phyloP scores from a whole-genome alignment of 2,888 invertebrate genomes.

The Serrognathus titanus region DNA sequence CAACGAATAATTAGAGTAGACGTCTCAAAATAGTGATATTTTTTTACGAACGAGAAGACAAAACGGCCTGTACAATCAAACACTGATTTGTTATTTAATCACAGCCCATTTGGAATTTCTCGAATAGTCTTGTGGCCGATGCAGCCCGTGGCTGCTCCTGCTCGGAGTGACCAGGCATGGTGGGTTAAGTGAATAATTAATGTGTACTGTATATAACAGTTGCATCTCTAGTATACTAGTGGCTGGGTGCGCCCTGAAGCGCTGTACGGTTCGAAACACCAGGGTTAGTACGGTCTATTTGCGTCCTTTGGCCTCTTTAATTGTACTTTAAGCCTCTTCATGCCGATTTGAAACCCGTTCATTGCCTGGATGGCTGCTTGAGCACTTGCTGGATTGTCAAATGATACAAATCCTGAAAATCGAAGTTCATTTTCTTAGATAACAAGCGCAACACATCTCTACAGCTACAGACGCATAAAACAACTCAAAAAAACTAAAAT shows the following conservation, averaged over 20 bases:
- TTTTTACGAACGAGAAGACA: slow-evolving; percentile 54
- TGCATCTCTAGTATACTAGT: slow-evolving; percentile 33
- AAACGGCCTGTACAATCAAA: slow-evolving; percentile 69
- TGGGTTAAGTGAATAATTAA: not conserved
- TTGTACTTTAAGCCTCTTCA: slow-evolving; percentile 99
- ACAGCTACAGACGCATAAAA: too few relatives aligned
- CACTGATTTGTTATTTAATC: slow-evolving; percentile 65
- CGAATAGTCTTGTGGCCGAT: slow-evolving; percentile 44
- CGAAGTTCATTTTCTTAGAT: not conserved
- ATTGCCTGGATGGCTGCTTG: slow-evolving; percentile 99
- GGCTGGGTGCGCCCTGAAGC: slow-evolving; percentile 22
- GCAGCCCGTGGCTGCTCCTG: slow-evolving; percentile 16
- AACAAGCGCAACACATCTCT: not conserved
- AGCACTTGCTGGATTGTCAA: slow-evolving; percentile 97
- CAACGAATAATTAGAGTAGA: slow-evolving; percentile 41
- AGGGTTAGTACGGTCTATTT: slow-evolving; percentile 94
- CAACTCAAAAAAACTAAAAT: too few relatives aligned
- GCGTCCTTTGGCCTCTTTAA: slow-evolving; percentile 98
- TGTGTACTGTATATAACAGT: slow-evolving; percentile 21
- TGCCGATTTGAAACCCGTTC: slow-evolving; percentile 99
- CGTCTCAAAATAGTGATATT: slow-evolving; percentile 47
- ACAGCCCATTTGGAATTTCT: slow-evolving; percentile 79
- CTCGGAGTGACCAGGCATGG: slow-evolving; percentile 18
- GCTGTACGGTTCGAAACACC: slow-evolving; percentile 44
- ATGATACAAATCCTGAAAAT: slow-evolving; percentile 92